These are phyloP conservation scores for Mormyrus proboscirostris DNA, from an alignment of 2,797 vertebrate genomes.

Conservation along the genomic window DNA sequence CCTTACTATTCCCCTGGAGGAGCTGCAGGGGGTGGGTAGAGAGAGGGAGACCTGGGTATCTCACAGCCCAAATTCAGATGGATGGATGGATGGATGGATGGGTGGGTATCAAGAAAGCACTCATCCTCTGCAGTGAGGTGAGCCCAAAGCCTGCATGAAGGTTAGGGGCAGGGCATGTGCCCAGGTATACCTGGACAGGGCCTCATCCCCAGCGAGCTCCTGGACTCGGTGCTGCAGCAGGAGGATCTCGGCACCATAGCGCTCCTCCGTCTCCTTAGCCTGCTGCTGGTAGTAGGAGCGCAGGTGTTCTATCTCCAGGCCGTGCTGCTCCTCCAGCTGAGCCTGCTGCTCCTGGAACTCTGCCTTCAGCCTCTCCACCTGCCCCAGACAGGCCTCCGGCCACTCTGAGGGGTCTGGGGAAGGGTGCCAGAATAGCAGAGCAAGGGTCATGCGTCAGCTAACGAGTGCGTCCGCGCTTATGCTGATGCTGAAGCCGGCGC, in stretches of 20 bases:
- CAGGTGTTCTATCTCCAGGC: conserved; percentile 68
- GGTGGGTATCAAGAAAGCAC: neutral
- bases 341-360: conserved; percentile 56
- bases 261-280: conserved; percentile 67
- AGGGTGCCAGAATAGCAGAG: conserved; percentile 3
- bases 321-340: conserved; percentile 66
- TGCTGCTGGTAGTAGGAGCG: conserved; percentile 68
- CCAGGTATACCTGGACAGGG: conserved; percentile 59
- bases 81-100: neutral
- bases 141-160: neutral
- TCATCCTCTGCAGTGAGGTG: neutral
- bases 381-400: conserved; percentile 31
- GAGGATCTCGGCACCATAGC: conserved; percentile 60
- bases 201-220: conserved; percentile 45
- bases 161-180: neutral
- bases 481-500: neutral
- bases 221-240: conserved; percentile 66
- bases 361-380: conserved; percentile 54
- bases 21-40: neutral
- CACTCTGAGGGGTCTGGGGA: conserved; percentile 38
- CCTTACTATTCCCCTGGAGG: neutral
- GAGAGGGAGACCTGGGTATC: neutral
- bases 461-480: neutral
- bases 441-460: neutral
- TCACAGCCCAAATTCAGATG: neutral